Conservation (phyloP, 2,888 invertebrate species). For the Hemistola chrysoprasaria region DNA sequence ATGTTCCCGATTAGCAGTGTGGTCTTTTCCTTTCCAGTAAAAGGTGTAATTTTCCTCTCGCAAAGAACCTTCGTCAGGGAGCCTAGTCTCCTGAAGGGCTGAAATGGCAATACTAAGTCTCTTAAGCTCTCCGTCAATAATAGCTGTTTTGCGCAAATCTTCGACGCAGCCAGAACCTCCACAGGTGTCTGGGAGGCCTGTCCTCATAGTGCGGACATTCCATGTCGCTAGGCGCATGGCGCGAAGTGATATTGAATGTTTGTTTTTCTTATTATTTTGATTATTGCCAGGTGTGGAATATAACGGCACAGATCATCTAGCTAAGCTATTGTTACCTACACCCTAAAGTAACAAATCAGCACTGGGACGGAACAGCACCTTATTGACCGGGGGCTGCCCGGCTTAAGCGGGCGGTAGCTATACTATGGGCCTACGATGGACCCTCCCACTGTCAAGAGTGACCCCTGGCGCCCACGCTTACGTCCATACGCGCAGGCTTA, state of each 20-base stretch:
- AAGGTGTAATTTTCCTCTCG: too few species aligned
- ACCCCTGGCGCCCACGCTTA: too few species aligned
- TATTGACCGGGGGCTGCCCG: slow-evolving; percentile 25
- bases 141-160: slow-evolving; percentile 2
- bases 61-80: too few species aligned
- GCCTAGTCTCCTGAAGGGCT: slow-evolving; percentile 25
- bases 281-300: neutral
- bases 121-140: slow-evolving; percentile 17
- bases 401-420: slow-evolving; percentile 21
- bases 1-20: slow-evolving; percentile 6
- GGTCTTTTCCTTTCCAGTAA: slow-evolving; percentile 10
- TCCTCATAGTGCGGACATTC: slow-evolving; percentile 17
- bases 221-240: slow-evolving; percentile 11
- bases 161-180: slow-evolving; percentile 11
- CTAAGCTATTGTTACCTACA: slow-evolving; percentile 12
- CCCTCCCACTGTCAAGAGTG: too few species aligned
- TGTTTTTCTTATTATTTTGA: slow-evolving; percentile 2
- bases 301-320: slow-evolving; percentile 7
- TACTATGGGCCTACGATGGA: slow-evolving; percentile 9
- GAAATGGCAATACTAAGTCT: slow-evolving; percentile 13
- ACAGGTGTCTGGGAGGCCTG: slow-evolving; percentile 4
- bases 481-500: slow-evolving; percentile 19
- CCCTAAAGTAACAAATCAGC: slow-evolving; percentile 15
- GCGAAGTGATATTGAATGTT: neutral
- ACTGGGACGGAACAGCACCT: slow-evolving; percentile 15